Base-by-base conservation (phyloP, 64 coral and sea anemone genomes). In the Astreopora myriophthalma region DNA sequence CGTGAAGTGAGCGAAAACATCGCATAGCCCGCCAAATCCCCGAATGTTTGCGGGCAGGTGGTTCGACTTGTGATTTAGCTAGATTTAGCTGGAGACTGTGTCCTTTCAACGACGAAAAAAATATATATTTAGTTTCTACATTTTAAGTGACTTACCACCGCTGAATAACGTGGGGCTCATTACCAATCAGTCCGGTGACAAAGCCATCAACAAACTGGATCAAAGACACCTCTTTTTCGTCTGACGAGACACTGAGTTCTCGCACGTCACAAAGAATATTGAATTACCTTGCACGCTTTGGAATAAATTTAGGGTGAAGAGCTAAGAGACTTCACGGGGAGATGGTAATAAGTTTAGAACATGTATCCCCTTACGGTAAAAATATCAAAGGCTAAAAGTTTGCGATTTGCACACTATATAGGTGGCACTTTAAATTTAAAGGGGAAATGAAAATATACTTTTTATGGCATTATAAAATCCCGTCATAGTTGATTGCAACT, bases 41-140 rank as follows among this genome's bases (percentile, higher is more conserved):
- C 28, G 57, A 83, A 83, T 17, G 22, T 83, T 64, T 30, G 2
- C 55, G 11, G 9, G 79, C 79, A 65, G 76, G 76, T 80, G 76
- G 76, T 19, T 33, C 67, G 14, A 28, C 12, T 14, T 17, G 13
- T 14, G 13, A 10, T 58, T 17, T 12, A 14, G 52, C 40, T 44
- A 44, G 40, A 44, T 44, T 70, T 70, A 8, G 9, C 28, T 33
- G 13, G 32, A 39, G n/a, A 35, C 22, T 14, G 30, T 38, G 57
- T 39, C n/a, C 22, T 36, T 62, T 24, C 20, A 3, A 9, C 22
- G 19, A 23, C 36, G 79, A 11, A 64, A 55, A 49, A 0, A 13
- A 65, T 36, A n/a, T 23, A 3, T 16, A 13, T n/a, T 5, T 1
- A 36, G 58, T 64, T 83, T 63, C 5, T 7, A 81, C 31, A 62